These are phyloP conservation scores for Muricea muricata DNA, from an alignment of 92 coral and sea anemone genomes.

Conservation along the genomic window DNA sequence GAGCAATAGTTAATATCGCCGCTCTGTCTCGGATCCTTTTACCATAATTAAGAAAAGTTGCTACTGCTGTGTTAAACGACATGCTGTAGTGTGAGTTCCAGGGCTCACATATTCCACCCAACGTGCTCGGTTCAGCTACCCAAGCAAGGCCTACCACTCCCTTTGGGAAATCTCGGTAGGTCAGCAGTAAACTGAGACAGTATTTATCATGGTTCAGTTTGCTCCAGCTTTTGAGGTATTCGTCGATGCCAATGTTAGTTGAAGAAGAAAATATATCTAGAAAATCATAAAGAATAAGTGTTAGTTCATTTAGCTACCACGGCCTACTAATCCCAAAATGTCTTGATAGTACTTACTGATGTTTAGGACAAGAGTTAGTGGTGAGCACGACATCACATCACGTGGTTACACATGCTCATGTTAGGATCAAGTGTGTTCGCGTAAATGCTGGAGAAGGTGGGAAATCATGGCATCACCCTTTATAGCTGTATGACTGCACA, in stretches of 20 bases:
- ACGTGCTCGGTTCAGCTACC: slow-evolving; percentile 59
- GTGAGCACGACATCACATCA: no score
- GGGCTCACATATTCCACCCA: slow-evolving; percentile 84
- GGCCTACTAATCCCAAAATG: no score
- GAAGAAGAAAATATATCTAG: slow-evolving; percentile 52
- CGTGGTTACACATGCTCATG: no score
- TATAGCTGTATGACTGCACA: no score
- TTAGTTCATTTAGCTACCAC: no score
- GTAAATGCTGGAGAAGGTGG: no score
- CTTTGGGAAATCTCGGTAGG: slow-evolving; percentile 76
- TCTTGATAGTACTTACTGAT: no score
- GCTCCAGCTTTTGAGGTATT: slow-evolving; percentile 83
- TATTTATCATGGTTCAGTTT: slow-evolving; percentile 71
- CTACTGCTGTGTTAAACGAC: slow-evolving; percentile 79
- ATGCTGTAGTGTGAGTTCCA: slow-evolving; percentile 25
- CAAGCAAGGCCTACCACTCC: slow-evolving; percentile 93
- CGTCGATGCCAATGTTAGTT: slow-evolving; percentile 34
- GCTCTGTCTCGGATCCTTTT: slow-evolving; percentile 66
- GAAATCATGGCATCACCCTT: no score
- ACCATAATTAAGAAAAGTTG: slow-evolving; percentile 74
- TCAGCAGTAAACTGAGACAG: slow-evolving; percentile 86
- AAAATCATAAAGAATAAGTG: neutral
- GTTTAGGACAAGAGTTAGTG: no score
- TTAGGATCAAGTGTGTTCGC: no score
- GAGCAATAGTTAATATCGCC: slow-evolving; percentile 72